A percentile compares a stretch with the other conserved stretches of the same genome.
phyloP scores from a whole-genome alignment of 1,140 invertebrate genomes.

The Drosophila sechellia region DNA sequence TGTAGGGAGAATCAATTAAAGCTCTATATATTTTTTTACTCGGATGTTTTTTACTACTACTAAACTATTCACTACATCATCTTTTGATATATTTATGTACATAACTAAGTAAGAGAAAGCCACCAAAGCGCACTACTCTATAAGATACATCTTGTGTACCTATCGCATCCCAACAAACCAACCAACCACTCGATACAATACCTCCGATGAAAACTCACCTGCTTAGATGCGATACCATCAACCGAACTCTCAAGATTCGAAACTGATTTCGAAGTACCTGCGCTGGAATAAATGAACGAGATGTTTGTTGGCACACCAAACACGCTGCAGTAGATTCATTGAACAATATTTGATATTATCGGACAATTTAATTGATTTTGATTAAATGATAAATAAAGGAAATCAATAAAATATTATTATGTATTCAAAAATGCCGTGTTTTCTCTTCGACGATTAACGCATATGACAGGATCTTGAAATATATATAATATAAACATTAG shows the following conservation, averaged over 20 bases:
- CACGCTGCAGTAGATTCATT: conserved; percentile 29
- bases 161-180: conserved; percentile 61
- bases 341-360: conserved; percentile 50
- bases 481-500: neutral
- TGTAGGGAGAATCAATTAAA: conserved; percentile 50
- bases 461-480: neutral
- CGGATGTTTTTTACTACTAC: conserved; percentile 51
- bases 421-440: neutral
- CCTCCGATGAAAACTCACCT: conserved; percentile 54
- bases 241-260: conserved; percentile 26
- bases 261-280: conserved; percentile 18
- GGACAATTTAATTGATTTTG: conserved; percentile 13
- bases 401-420: conserved; percentile 28
- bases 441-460: neutral
- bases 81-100: conserved; percentile 51
- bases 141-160: conserved; percentile 26
- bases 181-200: conserved; percentile 61
- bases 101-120: conserved; percentile 48
- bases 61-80: conserved; percentile 35
- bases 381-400: conserved; percentile 29
- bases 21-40: conserved; percentile 64
- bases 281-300: conserved; percentile 25
- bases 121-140: conserved; percentile 33
- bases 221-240: conserved; percentile 19
- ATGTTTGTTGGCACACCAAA: conserved; percentile 11